phyloP scores from a whole-genome alignment of 2,113 vertebrate species.

The Aldabrachelys gigantea region DNA sequence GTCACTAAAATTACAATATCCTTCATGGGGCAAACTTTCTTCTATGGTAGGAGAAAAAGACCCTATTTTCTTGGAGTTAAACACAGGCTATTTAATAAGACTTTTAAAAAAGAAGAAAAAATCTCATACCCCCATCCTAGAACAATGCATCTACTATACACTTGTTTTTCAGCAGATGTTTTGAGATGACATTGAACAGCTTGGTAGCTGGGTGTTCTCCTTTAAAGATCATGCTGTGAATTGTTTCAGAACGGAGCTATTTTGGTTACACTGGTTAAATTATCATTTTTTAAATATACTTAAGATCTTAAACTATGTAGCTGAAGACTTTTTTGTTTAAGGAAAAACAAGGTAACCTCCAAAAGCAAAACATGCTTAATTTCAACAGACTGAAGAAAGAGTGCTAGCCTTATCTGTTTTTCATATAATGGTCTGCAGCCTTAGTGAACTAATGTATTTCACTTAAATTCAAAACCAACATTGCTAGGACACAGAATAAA shows the following conservation, averaged over 20 bases:
- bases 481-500: conserved; percentile 34
- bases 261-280: conserved; percentile 68
- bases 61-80: conserved; percentile 57
- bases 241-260: conserved; percentile 70
- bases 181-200: conserved; percentile 64
- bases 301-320: conserved; percentile 68
- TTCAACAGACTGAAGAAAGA: conserved; percentile 50
- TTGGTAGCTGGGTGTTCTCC: conserved; percentile 63
- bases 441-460: conserved; percentile 26
- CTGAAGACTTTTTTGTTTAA: conserved; percentile 53
- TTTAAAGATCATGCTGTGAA: conserved; percentile 65
- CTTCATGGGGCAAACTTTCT: conserved; percentile 49
- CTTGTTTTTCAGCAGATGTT: conserved; percentile 74
- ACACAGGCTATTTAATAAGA: conserved; percentile 59
- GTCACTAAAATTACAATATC: neutral
- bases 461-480: conserved; percentile 64
- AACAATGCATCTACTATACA: conserved; percentile 75
- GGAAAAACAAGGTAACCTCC: conserved; percentile 1
- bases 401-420: conserved; percentile 34
- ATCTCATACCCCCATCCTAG: neutral
- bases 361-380: conserved; percentile 62
- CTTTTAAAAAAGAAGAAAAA: conserved; percentile 32
- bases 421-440: conserved; percentile 1
- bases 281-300: conserved; percentile 72
- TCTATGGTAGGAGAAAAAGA: conserved; percentile 54